phyloP scores from a whole-genome alignment of 2,888 invertebrate species.

The Synanthedon vespiformis region DNA sequence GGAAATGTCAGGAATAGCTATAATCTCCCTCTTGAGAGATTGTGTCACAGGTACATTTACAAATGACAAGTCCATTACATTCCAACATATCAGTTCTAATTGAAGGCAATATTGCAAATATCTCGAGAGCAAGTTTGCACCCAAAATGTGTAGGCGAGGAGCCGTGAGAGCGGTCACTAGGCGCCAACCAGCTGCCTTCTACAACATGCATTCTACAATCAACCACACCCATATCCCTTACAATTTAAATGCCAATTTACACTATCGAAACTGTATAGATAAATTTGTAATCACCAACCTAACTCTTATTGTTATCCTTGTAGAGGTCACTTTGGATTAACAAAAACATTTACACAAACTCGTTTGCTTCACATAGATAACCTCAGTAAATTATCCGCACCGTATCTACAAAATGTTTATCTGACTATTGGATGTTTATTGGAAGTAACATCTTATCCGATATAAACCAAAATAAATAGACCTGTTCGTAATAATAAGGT shows the following conservation, averaged over 20 bases:
- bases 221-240: conserved; percentile 2
- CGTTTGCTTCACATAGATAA: conserved; percentile 17
- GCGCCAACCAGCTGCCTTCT: conserved; percentile 20
- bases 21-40: background rate
- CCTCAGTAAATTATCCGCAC: conserved; percentile 22
- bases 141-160: conserved; percentile 32
- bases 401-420: conserved; percentile 30
- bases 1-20: background rate
- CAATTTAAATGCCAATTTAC: conserved; percentile 8
- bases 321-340: background rate
- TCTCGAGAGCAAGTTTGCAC: conserved; percentile 17
- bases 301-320: background rate
- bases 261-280: conserved; percentile 5
- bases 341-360: background rate
- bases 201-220: conserved; percentile 4
- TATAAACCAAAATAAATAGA: conserved; percentile 12
- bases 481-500: too few species aligned
- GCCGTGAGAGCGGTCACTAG: conserved; percentile 35
- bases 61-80: background rate
- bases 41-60: background rate
- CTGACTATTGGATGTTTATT: conserved; percentile 29
- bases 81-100: background rate
- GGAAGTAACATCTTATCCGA: conserved; percentile 23
- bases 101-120: conserved; percentile 3
- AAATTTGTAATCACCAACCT: conserved; percentile 9